phyloP scores from a whole-genome alignment of 2,113 vertebrate genomes.

The Neolamprologus caudopunctatus region DNA sequence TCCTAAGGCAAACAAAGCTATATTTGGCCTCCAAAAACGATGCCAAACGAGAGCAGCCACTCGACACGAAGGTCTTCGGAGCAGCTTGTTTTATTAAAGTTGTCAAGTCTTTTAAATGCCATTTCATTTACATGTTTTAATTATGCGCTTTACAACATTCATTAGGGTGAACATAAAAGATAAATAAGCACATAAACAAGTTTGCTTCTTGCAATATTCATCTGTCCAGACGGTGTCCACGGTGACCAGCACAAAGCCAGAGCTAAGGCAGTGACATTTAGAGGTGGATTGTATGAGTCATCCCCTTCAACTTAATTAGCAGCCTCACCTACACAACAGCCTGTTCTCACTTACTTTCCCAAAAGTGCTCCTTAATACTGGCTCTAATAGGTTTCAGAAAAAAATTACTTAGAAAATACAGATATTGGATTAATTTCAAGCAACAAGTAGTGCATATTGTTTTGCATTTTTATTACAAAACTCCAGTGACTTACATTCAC shows the following conservation, averaged over 20 bases:
- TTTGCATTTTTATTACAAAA: not conserved
- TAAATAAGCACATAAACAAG: conserved; percentile 7
- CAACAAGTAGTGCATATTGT: not conserved
- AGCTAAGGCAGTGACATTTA: conserved; percentile 24
- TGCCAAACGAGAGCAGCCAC: not conserved
- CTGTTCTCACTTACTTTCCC: not conserved
- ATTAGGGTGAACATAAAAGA: conserved; percentile 4
- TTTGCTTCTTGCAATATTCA: not conserved
- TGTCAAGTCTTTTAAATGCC: not conserved
- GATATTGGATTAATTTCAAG: not conserved
- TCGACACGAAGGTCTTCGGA: not conserved
- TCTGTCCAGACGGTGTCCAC: conserved; percentile 1
- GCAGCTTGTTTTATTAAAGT: conserved; percentile 2
- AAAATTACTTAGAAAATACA: not conserved
- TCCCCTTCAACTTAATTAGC: conserved; percentile 19
- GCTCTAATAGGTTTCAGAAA: not conserved
- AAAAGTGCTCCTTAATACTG: not conserved
- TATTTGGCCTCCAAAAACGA: not conserved
- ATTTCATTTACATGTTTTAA: conserved; percentile 9
- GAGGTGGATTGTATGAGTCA: conserved; percentile 33
- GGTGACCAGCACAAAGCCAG: not conserved
- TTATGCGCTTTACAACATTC: not conserved
- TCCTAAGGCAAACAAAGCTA: conserved; percentile 19
- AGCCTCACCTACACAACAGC: not conserved
- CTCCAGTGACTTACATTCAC: not conserved